phyloP scores from a whole-genome alignment of 1,140 invertebrate genomes.

The Colletes gigas region DNA sequence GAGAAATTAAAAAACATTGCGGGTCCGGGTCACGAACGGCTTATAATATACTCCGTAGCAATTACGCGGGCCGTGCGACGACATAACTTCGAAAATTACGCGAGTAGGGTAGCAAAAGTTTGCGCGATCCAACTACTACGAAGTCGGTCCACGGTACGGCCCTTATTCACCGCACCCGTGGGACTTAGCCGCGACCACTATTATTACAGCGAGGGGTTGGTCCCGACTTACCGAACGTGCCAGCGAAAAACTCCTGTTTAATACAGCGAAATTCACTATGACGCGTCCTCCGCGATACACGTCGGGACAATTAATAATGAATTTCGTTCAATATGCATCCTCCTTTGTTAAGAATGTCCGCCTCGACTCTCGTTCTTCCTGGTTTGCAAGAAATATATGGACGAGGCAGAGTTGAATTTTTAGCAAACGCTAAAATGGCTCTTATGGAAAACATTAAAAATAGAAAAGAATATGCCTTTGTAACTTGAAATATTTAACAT shows the following conservation, averaged over 20 bases:
- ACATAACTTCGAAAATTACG: conserved; percentile 71
- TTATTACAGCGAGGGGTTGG: conserved; percentile 62
- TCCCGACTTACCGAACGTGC: conserved; percentile 66
- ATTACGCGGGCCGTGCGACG: conserved; percentile 65
- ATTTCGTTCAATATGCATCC: conserved; percentile 58
- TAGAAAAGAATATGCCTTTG: too few species aligned
- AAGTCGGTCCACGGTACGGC: conserved; percentile 70
- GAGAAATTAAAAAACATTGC: conserved; percentile 64
- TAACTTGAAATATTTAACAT: too few species aligned
- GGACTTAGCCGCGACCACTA: conserved; percentile 63
- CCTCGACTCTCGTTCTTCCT: conserved; percentile 9
- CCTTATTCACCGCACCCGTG: conserved; percentile 70
- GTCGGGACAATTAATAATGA: conserved; percentile 58
- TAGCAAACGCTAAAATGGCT: too few species aligned
- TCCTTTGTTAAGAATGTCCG: conserved; percentile 55
- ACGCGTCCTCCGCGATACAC: conserved; percentile 50
- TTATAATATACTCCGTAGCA: conserved; percentile 68
- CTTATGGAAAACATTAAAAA: too few species aligned
- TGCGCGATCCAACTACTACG: conserved; percentile 68
- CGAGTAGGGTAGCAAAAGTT: conserved; percentile 70
- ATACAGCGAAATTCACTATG: conserved; percentile 66
- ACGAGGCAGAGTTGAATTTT: too few species aligned
- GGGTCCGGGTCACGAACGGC: conserved; percentile 61
- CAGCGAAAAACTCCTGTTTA: conserved; percentile 67
- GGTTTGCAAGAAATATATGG: background rate